A percentile compares a stretch with the other conserved stretches of the same genome.
phyloP scores from a whole-genome alignment of 1,140 invertebrate genomes.

The Drosophila rufa region DNA sequence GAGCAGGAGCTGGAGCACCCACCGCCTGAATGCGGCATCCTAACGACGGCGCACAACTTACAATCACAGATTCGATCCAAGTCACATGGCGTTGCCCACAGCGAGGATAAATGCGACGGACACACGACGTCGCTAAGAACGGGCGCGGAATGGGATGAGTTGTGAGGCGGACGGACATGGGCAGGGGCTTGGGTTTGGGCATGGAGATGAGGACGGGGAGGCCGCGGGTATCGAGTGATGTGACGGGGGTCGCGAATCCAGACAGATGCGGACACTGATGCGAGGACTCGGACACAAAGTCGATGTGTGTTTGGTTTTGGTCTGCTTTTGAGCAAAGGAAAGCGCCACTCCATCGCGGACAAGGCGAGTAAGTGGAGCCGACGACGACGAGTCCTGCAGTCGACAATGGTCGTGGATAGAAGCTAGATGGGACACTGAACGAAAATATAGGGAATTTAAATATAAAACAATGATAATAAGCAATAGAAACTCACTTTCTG shows the following conservation, averaged over 20 bases:
- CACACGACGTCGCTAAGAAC: conserved; percentile 53
- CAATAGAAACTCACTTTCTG: neutral
- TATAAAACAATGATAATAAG: too few species aligned
- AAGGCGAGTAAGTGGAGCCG: conserved; percentile 50
- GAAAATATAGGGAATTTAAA: neutral
- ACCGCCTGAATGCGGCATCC: conserved; percentile 43
- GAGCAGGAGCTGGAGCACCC: conserved; percentile 13
- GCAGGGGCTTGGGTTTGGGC: neutral
- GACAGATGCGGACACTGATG: conserved; percentile 59
- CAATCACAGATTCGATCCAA: conserved; percentile 61
- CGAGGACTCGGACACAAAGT: conserved; percentile 64
- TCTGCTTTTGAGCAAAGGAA: conserved; percentile 60
- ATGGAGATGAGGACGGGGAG: neutral
- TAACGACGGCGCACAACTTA: conserved; percentile 61
- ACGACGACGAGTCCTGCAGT: conserved; percentile 23
- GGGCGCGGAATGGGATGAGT: neutral
- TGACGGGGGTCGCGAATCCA: conserved; percentile 41
- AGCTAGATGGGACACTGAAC: conserved; percentile 19
- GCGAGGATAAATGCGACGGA: conserved; percentile 57
- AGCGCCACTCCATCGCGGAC: conserved; percentile 39
- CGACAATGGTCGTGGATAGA: conserved; percentile 47
- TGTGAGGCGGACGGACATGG: neutral
- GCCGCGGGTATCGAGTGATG: conserved; percentile 38
- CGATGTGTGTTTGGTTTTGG: conserved; percentile 64
- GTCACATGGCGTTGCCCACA: conserved; percentile 62